Percentiles rank a stretch among this genome's conserved stretches.
Evolutionary conservation across 2,113 vertebrate species (phyloP).

Genomic region (Hypocryptadius cinnamomeus): DNA sequence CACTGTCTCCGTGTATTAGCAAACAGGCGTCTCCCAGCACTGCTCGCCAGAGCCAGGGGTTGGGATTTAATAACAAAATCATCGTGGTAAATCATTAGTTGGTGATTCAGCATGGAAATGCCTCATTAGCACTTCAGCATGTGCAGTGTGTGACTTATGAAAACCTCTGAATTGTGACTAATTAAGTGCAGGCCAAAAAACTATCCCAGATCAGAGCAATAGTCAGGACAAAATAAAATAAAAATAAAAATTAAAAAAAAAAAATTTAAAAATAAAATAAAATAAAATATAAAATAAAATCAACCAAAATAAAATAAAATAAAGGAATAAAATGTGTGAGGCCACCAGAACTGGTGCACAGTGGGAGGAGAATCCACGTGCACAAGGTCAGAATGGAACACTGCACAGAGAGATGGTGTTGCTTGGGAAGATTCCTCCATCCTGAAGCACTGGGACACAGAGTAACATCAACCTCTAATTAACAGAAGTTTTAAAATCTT

Average conservation of each 20-base stretch:
- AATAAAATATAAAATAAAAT: background rate
- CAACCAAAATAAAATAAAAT: background rate
- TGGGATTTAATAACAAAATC: constrained; percentile 37
- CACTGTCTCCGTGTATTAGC: constrained; percentile 47
- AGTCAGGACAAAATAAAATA: background rate
- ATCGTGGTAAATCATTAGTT: background rate
- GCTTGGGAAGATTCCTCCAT: background rate
- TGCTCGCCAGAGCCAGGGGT: background rate
- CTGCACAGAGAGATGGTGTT: fast-evolving
- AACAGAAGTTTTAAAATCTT: background rate
- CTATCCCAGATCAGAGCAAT: background rate
- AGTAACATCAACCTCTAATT: background rate
- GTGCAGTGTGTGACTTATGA: background rate
- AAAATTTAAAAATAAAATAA: background rate
- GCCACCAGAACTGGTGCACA: background rate
- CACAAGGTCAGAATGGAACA: background rate
- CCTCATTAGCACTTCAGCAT: constrained; percentile 54
- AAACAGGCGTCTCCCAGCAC: constrained; percentile 22
- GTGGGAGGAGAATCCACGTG: fast-evolving
- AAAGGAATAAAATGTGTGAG: background rate
- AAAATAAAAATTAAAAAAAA: background rate
- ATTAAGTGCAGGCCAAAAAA: background rate
- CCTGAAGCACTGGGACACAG: background rate
- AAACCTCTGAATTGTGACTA: constrained; percentile 14
- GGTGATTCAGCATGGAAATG: constrained; percentile 64